Evolutionary conservation across 2,113 vertebrate genomes (phyloP), one percentile per base, ranked within the genome.

Genomic region (Micronycteris hirsuta): DNA sequence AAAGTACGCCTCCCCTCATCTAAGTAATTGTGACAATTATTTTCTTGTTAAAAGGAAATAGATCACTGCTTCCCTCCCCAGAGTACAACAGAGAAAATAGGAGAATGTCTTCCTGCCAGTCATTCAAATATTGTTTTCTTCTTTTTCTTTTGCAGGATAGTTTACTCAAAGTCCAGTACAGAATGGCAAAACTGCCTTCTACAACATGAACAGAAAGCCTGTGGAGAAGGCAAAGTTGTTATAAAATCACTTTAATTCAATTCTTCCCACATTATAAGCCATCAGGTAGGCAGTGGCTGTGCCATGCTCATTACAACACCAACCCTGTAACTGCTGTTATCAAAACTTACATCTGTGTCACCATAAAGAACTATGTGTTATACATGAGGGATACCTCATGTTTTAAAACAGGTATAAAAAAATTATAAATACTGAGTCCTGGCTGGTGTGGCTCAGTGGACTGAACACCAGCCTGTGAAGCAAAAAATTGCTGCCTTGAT

Each of bases 311-410:
- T 96, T 93, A 89, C 98, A 98, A 99, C 98, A 98, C 98, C 98
- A 98, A 98, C 97, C 98, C 98, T 98, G 98, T 97, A 97, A 97
- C 88, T 93, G 98, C 97, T 97, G 97, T 95, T 98, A 99, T 98
- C 98, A 99, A 99, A 99, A 99, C 98, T 99, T 98, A 98, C 98
- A 98, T 98, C 98, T 98, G 98, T 96, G 70, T 98, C 97, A 92
- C 98, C 97, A 89, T 98, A 98, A 98, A 98, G 98, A 98, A 97
- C 80, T 85, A 95, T 87, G 97, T 97, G 97, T n/a, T n/a, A n/a
- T n/a, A n/a, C n/a, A n/a, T n/a, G n/a, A n/a, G n/a, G 97, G 97
- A 96, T 97, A 98, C 97, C 98, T 97, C 97, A 89, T 63, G 96
- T 97, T 97, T 98, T 95, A 98, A 97, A 98, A 98, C 98, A 98